Conservation (phyloP, 1,140 invertebrate genomes). For the Phthorimaea operculella region DNA sequence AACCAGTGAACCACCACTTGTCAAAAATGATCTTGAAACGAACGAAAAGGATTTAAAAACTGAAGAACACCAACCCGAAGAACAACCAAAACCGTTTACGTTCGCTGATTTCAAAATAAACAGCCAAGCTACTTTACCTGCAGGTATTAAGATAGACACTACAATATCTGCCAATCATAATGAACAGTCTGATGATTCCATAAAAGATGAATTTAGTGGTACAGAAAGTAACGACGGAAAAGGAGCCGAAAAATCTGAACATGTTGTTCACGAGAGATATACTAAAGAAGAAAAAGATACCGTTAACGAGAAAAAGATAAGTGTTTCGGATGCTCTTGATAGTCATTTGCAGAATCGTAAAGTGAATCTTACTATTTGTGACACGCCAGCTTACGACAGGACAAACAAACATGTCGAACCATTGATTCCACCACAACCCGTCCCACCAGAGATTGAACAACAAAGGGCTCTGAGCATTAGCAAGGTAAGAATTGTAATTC, state of each 20-base stretch:
- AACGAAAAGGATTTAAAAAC: not conserved
- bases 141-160: slow-evolving; percentile 9
- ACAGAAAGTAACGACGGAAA: slow-evolving; percentile 12
- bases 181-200: slow-evolving; percentile 9
- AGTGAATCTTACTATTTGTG: slow-evolving; percentile 67
- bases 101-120: slow-evolving; percentile 63
- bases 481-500: slow-evolving; percentile 72
- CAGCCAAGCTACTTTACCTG: slow-evolving; percentile 18
- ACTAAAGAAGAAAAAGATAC: slow-evolving; percentile 21
- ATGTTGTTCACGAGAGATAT: slow-evolving; percentile 12
- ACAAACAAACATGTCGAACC: slow-evolving; percentile 59
- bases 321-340: slow-evolving; percentile 26
- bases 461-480: slow-evolving; percentile 81
- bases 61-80: not conserved
- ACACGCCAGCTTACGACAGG: slow-evolving; percentile 67
- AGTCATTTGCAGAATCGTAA: slow-evolving; percentile 53
- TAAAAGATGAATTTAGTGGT: slow-evolving; percentile 12
- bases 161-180: slow-evolving; percentile 3
- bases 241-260: slow-evolving; percentile 13
- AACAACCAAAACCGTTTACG: slow-evolving; percentile 54
- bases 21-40: not conserved
- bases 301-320: slow-evolving; percentile 31
- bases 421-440: slow-evolving; percentile 68
- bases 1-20: not conserved
- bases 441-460: slow-evolving; percentile 79